Percentiles rank a stretch among this genome's conserved stretches.
These are phyloP conservation scores for Chironomus riparius DNA, from an alignment of 2,888 invertebrate species.

Conservation along the genomic window DNA sequence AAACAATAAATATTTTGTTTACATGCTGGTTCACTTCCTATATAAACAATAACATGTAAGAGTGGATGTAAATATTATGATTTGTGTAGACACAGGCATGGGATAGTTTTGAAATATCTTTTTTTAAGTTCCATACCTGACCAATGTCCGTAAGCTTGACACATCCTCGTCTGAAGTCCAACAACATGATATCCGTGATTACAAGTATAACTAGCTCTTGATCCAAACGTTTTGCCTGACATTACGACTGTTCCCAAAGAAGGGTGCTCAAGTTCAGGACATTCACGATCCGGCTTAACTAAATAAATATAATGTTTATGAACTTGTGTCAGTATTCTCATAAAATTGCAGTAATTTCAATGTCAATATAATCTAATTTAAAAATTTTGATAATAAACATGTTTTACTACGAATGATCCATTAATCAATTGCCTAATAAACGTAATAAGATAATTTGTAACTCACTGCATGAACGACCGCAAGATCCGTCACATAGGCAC, in stretches of 20 bases:
- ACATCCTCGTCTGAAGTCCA: slow-evolving; percentile 74
- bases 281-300: slow-evolving; percentile 61
- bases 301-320: no score
- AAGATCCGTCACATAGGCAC: slow-evolving; percentile 92
- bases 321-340: slow-evolving; percentile 35
- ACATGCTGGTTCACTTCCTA: slow-evolving; percentile 65
- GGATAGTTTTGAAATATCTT: no score
- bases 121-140: slow-evolving; percentile 43
- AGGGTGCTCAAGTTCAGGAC: slow-evolving; percentile 68
- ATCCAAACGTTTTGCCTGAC: slow-evolving; percentile 71
- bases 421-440: not conserved
- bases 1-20: slow-evolving; percentile 81
- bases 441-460: slow-evolving; percentile 37
- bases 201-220: slow-evolving; percentile 72
- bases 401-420: not conserved
- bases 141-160: slow-evolving; percentile 90
- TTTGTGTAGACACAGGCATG: no score
- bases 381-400: not conserved
- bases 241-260: slow-evolving; percentile 67
- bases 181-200: slow-evolving; percentile 82
- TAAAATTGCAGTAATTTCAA: not conserved
- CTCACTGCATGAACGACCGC: slow-evolving; percentile 84
- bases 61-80: no score
- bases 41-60: no score
- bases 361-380: not conserved